These are phyloP conservation scores for Todiramphus saurophagus DNA, from an alignment of 2,113 vertebrate species.

Conservation along the genomic window DNA sequence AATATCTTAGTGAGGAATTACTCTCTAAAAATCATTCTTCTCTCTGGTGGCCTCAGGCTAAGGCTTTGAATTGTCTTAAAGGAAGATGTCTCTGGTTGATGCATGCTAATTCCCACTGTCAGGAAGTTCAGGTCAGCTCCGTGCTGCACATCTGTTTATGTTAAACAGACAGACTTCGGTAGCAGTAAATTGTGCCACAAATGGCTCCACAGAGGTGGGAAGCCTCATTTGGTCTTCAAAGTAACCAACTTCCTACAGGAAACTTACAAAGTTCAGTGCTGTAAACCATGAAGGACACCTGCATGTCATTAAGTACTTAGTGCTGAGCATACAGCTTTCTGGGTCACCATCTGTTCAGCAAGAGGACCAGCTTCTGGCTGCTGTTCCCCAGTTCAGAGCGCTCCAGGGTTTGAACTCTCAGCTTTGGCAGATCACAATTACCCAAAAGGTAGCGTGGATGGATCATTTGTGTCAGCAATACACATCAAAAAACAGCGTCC, in stretches of 20 bases:
- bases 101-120: neutral
- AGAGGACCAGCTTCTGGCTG: conserved; percentile 4
- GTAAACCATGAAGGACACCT: conserved; percentile 51
- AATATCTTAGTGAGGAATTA: neutral
- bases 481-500: neutral
- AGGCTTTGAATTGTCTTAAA: neutral
- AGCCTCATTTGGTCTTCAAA: conserved; percentile 48
- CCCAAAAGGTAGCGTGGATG: neutral
- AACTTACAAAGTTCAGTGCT: neutral
- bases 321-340: conserved; percentile 53
- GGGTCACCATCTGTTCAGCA: conserved; percentile 62
- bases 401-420: conserved; percentile 15
- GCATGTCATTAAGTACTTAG: conserved; percentile 59
- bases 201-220: neutral
- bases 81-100: neutral
- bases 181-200: neutral
- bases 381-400: neutral
- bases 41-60: neutral
- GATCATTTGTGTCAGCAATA: neutral
- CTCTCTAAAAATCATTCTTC: neutral
- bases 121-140: neutral
- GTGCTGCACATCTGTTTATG: conserved; percentile 5
- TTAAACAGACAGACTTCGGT: neutral
- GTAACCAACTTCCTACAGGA: conserved; percentile 11
- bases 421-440: neutral